phyloP scores from a whole-genome alignment of 2,888 invertebrate species.

The Pelosia muscerda region DNA sequence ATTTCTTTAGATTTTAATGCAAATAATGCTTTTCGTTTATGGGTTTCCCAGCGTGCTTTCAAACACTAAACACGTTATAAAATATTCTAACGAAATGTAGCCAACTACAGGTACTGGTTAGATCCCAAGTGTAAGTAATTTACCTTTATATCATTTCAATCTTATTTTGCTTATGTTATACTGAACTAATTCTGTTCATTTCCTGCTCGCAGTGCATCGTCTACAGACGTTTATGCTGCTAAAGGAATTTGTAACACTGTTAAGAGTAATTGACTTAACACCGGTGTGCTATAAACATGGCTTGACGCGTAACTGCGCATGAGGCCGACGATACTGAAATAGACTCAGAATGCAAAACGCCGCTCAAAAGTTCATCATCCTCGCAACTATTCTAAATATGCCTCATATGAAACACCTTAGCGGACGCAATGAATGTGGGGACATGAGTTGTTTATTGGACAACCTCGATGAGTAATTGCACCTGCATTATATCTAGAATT shows the following conservation, averaged over 20 bases:
- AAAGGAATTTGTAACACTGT: slow-evolving; percentile 55
- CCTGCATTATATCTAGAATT: slow-evolving; percentile 47
- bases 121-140: neutral
- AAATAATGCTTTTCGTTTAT: neutral
- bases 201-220: slow-evolving; percentile 34
- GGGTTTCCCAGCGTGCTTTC: neutral
- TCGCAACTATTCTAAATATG: slow-evolving; percentile 72
- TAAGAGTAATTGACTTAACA: slow-evolving; percentile 58
- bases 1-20: neutral
- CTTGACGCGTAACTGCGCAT: slow-evolving; percentile 52
- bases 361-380: slow-evolving; percentile 77
- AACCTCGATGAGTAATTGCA: slow-evolving; percentile 48
- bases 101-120: neutral
- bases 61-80: neutral
- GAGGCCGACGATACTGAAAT: slow-evolving; percentile 67
- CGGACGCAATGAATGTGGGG: slow-evolving; percentile 49
- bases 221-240: slow-evolving; percentile 37
- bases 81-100: neutral
- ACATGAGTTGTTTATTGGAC: slow-evolving; percentile 55
- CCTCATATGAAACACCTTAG: slow-evolving; percentile 65
- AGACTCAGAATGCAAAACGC: slow-evolving; percentile 75
- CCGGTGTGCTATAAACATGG: slow-evolving; percentile 55
- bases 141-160: slow-evolving; percentile 16
- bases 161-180: slow-evolving; percentile 22
- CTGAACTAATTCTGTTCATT: slow-evolving; percentile 35